Percentiles rank a stretch among this genome's conserved stretches.
Evolutionary conservation across 2,113 vertebrate species (phyloP).

Genomic region (Tenebrosternarchus preto): DNA sequence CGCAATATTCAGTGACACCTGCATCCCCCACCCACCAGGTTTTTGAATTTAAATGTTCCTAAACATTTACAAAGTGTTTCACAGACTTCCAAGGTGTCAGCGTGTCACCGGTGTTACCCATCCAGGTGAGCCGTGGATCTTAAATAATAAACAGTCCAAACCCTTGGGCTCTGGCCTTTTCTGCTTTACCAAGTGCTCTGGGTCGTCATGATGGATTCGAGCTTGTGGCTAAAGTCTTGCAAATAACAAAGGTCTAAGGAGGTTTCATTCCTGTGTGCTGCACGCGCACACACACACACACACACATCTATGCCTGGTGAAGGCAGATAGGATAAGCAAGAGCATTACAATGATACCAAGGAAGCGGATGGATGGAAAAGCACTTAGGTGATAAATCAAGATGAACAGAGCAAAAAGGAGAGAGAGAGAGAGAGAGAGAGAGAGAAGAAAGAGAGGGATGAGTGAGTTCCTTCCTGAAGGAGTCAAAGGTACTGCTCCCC

Average conservation of each 20-base stretch:
- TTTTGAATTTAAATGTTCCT: background rate
- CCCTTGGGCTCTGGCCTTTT: too few relatives aligned
- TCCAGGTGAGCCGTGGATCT: too few relatives aligned
- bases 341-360: constrained; percentile 3
- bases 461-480: constrained; percentile 30
- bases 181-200: too few relatives aligned
- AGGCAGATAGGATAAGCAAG: constrained; percentile 10
- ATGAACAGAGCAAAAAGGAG: constrained; percentile 23
- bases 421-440: constrained; percentile 7
- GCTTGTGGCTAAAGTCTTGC: too few relatives aligned
- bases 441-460: constrained; percentile 23
- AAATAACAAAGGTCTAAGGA: too few relatives aligned
- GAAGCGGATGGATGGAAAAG: constrained; percentile 41
- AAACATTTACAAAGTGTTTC: background rate
- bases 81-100: background rate
- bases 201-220: too few relatives aligned
- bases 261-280: background rate
- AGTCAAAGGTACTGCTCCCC: constrained; percentile 33
- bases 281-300: constrained; percentile 18
- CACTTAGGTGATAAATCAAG: constrained; percentile 43
- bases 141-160: too few relatives aligned
- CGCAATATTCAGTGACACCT: background rate
- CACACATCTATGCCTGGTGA: background rate
- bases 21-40: background rate
- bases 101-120: too few relatives aligned